Percentiles rank a stretch among this genome's conserved stretches.
Conservation (phyloP, 2,888 invertebrate species). For the Apoderus coryli region DNA sequence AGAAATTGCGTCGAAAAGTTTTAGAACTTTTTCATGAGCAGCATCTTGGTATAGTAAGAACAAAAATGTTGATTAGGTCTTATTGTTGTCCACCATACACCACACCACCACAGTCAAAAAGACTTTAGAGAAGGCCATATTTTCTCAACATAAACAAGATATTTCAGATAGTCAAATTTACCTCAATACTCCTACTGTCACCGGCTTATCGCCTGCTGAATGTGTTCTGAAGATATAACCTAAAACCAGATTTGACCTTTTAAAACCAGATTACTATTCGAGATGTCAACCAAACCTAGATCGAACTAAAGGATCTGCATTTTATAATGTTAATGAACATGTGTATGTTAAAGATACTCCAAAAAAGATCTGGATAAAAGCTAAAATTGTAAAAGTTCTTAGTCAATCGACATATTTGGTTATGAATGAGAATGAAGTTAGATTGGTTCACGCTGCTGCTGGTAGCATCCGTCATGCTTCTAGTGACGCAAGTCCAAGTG, state of each 20-base stretch:
- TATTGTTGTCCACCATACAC: constrained; percentile 14
- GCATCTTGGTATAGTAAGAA: constrained; percentile 14
- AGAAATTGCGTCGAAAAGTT: constrained; percentile 7
- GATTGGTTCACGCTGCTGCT: constrained; percentile 1
- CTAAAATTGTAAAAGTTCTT: neutral
- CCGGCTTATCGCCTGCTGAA: constrained; percentile 1
- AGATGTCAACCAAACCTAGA: neutral
- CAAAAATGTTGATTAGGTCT: constrained; percentile 13
- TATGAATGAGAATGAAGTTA: neutral
- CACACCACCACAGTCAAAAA: too few relatives aligned
- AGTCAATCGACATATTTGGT: constrained; percentile 1
- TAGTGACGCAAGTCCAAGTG: neutral
- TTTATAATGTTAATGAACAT: neutral
- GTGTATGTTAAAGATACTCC: neutral
- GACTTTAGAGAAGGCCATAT: too few relatives aligned
- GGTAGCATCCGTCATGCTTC: constrained; percentile 1
- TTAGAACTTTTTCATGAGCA: constrained; percentile 14
- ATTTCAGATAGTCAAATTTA: too few relatives aligned
- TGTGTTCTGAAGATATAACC: neutral
- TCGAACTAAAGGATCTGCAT: neutral
- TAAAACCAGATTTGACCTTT: neutral
- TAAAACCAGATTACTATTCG: neutral
- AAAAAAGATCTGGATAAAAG: neutral
- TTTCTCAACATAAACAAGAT: too few relatives aligned
- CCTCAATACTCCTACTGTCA: neutral